These are phyloP conservation scores for Folsomia candida DNA, from an alignment of 2,888 invertebrate genomes.

Conservation along the genomic window DNA sequence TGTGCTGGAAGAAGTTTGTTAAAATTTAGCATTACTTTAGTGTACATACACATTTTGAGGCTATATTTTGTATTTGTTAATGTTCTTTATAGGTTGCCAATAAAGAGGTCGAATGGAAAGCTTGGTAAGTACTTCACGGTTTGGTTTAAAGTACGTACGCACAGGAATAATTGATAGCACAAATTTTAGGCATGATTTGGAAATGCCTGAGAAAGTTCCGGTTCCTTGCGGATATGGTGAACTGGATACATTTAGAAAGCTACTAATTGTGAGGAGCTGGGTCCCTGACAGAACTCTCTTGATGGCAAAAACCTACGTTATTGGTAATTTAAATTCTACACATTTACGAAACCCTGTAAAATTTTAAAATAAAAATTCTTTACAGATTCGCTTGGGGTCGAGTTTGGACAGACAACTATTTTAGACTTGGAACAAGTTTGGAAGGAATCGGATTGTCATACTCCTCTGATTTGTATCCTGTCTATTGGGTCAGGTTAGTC, in stretches of 20 bases:
- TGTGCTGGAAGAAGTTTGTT: slow-evolving; percentile 69
- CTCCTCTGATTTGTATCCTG: slow-evolving; percentile 86
- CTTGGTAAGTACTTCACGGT: too few relatives aligned
- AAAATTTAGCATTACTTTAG: neutral
- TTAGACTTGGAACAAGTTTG: slow-evolving; percentile 84
- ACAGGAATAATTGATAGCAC: too few relatives aligned
- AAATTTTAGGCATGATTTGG: slow-evolving; percentile 93
- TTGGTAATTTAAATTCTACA: slow-evolving; percentile 59
- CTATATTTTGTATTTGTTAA: slow-evolving; percentile 3
- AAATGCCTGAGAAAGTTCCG: slow-evolving; percentile 85
- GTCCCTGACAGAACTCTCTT: slow-evolving; percentile 92
- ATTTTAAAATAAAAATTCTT: neutral
- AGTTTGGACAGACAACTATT: slow-evolving; percentile 88
- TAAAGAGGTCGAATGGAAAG: slow-evolving; percentile 87
- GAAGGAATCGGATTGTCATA: slow-evolving; percentile 81
- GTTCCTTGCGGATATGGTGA: slow-evolving; percentile 86
- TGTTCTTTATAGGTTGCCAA: slow-evolving; percentile 63
- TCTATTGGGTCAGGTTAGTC: slow-evolving; percentile 96
- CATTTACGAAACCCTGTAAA: neutral
- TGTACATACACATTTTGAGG: neutral
- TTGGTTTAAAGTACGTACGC: too few relatives aligned
- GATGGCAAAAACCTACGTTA: slow-evolving; percentile 86
- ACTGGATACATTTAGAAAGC: slow-evolving; percentile 82
- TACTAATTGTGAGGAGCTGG: slow-evolving; percentile 85
- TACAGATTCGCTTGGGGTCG: slow-evolving; percentile 75